Evolutionary conservation across 2,113 vertebrate genomes (phyloP).

Genomic region (Nesogale talazaci): DNA sequence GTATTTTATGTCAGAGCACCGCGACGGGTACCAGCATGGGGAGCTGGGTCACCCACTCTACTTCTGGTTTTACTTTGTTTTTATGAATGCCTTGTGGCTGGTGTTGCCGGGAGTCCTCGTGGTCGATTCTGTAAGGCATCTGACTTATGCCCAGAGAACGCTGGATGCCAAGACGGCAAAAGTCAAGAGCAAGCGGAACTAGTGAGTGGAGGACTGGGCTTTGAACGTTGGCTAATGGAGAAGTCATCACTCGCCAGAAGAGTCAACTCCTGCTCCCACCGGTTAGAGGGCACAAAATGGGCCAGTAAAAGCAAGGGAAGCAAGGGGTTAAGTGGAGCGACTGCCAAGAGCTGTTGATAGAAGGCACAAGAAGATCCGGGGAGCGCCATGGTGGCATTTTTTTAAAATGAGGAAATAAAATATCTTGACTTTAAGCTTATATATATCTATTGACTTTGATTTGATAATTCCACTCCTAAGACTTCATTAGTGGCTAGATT

Average conservation of each 20-base stretch:
- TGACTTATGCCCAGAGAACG: conserved; percentile 85
- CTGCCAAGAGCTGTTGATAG: not conserved
- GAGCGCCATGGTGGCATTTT: not conserved
- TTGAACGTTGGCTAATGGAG: not conserved
- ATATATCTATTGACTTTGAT: no score
- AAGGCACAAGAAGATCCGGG: not conserved
- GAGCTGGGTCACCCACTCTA: conserved; percentile 91
- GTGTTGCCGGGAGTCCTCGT: conserved; percentile 88
- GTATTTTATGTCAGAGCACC: conserved; percentile 92
- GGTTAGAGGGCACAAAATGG: not conserved
- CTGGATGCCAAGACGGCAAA: conserved; percentile 83
- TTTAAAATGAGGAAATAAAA: conserved; percentile 60
- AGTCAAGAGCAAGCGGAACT: conserved; percentile 81
- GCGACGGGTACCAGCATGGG: conserved; percentile 90
- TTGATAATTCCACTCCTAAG: no score
- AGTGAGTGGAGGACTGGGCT: not conserved
- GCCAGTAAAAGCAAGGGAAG: not conserved
- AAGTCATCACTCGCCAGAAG: not conserved
- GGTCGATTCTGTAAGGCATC: conserved; percentile 88
- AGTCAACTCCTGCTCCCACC: not conserved
- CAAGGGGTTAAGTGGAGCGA: not conserved
- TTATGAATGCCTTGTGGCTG: conserved; percentile 92
- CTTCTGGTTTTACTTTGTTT: conserved; percentile 97
- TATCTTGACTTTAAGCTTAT: conserved; percentile 14
- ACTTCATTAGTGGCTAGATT: no score